These are phyloP conservation scores for Lacanobia wlatinum DNA, from an alignment of 2,888 invertebrate species.

Conservation along the genomic window DNA sequence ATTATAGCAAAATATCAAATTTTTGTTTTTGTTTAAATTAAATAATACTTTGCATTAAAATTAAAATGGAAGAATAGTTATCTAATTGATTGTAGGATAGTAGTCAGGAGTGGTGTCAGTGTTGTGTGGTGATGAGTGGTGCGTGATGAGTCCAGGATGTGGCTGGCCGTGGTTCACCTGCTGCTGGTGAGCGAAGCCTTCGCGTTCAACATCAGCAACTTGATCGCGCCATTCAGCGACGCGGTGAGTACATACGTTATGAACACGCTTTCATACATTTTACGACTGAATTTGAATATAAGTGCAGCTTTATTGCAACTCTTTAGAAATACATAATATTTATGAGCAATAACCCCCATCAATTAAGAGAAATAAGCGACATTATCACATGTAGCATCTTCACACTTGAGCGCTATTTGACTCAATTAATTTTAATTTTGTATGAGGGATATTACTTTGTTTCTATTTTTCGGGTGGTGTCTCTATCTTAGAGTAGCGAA, in stretches of 20 bases:
- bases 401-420: constrained; percentile 27
- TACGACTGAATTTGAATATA: constrained; percentile 31
- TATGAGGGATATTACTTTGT: not conserved
- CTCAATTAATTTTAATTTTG: constrained; percentile 33
- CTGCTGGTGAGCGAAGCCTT: constrained; percentile 80
- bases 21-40: constrained; percentile 16
- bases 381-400: constrained; percentile 47
- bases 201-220: constrained; percentile 79
- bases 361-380: constrained; percentile 43
- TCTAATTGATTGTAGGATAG: constrained; percentile 1
- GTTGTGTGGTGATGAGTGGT: constrained; percentile 69
- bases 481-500: not conserved
- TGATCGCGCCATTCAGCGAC: constrained; percentile 72
- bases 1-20: constrained; percentile 27
- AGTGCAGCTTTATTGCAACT: constrained; percentile 25
- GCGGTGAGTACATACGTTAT: constrained; percentile 75
- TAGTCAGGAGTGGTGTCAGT: constrained; percentile 59
- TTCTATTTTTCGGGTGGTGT: constrained; percentile 8
- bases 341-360: constrained; percentile 37
- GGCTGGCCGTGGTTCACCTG: constrained; percentile 80
- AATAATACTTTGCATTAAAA: constrained; percentile 32
- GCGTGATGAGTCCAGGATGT: constrained; percentile 85
- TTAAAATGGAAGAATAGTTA: constrained; percentile 40
- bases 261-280: constrained; percentile 36
- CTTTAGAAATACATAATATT: constrained; percentile 46